Percentiles rank a stretch among this genome's conserved stretches.
Evolutionary conservation across 2,113 vertebrate genomes (phyloP).

Genomic region (Megaptera novaeangliae): DNA sequence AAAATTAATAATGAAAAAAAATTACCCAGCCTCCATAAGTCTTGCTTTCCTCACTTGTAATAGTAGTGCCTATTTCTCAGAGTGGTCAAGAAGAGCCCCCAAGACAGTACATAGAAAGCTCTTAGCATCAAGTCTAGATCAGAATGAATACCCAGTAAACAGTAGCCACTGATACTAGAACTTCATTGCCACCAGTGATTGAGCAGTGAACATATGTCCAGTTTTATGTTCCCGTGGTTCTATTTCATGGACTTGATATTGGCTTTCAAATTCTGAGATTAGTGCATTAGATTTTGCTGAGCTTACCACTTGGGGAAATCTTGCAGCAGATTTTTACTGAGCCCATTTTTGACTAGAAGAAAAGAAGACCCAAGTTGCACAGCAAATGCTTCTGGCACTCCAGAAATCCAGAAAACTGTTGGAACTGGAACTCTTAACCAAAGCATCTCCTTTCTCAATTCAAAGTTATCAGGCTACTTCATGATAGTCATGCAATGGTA

Average conservation of each 20-base stretch:
- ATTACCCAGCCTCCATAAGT: not conserved
- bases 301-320: not conserved
- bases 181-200: not conserved
- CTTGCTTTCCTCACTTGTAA: not conserved
- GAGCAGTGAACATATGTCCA: not conserved
- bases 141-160: not conserved
- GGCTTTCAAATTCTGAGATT: not conserved
- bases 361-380: not conserved
- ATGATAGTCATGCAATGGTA: not conserved
- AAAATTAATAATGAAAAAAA: not conserved
- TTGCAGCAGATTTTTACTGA: constrained; percentile 8
- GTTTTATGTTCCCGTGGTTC: not conserved
- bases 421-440: not conserved
- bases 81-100: not conserved
- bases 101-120: not conserved
- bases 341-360: constrained; percentile 8
- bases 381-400: not conserved
- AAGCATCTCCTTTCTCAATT: not conserved
- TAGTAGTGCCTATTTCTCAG: not conserved
- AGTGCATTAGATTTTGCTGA: not conserved
- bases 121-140: not conserved
- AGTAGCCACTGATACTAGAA: not conserved
- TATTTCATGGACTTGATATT: not conserved
- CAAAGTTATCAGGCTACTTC: not conserved
- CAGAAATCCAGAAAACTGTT: not conserved